These are phyloP conservation scores for Cichlasoma orientale DNA, from an alignment of 2,797 vertebrate species.

Conservation along the genomic window DNA sequence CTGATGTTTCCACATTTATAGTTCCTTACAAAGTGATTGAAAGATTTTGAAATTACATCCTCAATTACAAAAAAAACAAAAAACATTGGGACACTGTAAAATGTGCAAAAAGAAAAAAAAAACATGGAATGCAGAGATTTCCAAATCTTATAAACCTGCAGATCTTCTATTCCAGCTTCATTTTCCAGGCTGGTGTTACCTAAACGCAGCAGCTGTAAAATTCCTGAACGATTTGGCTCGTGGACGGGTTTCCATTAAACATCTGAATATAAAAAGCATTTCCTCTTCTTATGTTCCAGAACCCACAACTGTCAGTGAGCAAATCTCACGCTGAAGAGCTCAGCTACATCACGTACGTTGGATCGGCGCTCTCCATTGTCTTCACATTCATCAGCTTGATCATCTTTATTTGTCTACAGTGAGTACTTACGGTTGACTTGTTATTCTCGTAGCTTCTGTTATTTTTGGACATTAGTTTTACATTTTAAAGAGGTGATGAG, in stretches of 20 bases:
- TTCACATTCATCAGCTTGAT: conserved; percentile 68
- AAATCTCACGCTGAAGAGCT: conserved; percentile 39
- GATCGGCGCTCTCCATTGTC: conserved; percentile 72
- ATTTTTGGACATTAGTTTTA: accelerated
- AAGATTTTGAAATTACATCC: background rate
- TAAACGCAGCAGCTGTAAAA: background rate
- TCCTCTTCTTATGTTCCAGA: conserved; percentile 48
- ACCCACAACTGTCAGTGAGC: conserved; percentile 48
- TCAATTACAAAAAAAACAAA: background rate
- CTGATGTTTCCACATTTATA: background rate
- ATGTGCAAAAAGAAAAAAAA: background rate
- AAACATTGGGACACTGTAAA: too few species aligned
- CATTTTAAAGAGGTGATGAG: accelerated
- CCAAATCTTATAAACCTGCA: accelerated
- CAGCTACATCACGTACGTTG: conserved; percentile 71
- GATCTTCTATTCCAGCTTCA: too few species aligned
- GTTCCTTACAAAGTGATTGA: background rate
- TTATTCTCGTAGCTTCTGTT: background rate
- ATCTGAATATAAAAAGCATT: background rate
- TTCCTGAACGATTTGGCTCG: accelerated
- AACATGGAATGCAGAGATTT: background rate
- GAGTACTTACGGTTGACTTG: conserved; percentile 17
- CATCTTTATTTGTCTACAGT: conserved; percentile 70
- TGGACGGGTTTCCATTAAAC: background rate
- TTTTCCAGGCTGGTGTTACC: too few species aligned